Percentiles rank a stretch among this genome's conserved stretches.
Evolutionary conservation across 2,797 vertebrate genomes (phyloP).

Genomic region (Varecia variegata): DNA sequence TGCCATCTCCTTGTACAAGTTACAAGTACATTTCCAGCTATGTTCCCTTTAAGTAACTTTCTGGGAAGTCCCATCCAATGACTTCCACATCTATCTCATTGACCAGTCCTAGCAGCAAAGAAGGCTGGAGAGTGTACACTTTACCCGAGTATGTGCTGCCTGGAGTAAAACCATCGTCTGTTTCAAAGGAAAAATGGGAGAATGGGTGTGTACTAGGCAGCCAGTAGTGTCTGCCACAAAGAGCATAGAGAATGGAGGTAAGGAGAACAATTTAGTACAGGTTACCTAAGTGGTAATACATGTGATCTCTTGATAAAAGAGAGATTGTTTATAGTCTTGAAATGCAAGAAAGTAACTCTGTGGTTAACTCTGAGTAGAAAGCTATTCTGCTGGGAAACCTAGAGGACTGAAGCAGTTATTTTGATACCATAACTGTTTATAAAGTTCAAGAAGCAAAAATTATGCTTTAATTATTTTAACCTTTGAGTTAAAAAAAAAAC

Average conservation of each 20-base stretch:
- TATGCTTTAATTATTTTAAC: constrained; percentile 18
- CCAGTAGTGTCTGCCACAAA: background rate
- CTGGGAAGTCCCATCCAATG: background rate
- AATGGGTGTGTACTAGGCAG: background rate
- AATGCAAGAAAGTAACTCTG: background rate
- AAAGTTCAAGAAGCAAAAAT: constrained; percentile 3
- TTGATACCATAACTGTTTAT: background rate
- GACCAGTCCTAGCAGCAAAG: background rate
- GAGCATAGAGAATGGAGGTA: background rate
- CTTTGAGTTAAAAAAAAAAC: background rate
- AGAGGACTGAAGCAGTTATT: background rate
- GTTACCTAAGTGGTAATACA: background rate
- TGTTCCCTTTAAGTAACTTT: background rate
- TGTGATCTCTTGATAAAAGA: background rate
- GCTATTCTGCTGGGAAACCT: background rate
- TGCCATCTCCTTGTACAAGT: too few species aligned
- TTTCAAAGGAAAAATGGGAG: background rate
- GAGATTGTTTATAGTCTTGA: background rate
- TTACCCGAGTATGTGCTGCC: background rate
- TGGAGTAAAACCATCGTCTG: background rate
- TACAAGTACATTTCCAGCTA: too few species aligned
- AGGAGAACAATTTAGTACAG: background rate
- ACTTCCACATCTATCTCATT: background rate
- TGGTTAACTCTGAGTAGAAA: background rate
- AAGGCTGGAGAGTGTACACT: background rate